phyloP scores from a whole-genome alignment of 2,888 invertebrate species.

The Malthinus flaveolus region DNA sequence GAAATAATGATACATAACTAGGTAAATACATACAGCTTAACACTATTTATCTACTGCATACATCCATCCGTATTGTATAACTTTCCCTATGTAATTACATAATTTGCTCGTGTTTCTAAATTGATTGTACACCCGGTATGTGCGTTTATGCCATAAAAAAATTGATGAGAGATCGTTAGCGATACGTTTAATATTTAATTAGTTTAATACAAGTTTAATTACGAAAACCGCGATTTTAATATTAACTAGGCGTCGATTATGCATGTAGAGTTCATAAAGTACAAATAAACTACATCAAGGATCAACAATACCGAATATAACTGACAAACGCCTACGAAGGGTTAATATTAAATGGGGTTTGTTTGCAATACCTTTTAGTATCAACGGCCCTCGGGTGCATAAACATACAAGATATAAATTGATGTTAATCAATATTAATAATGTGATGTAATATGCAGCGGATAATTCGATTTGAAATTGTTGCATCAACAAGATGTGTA shows the following conservation, averaged over 20 bases:
- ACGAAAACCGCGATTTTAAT: constrained; percentile 21
- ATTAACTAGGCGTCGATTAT: constrained; percentile 26
- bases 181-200: neutral
- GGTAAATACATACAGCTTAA: no score
- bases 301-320: constrained; percentile 26
- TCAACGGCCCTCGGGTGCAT: constrained; percentile 34
- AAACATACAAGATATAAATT: constrained; percentile 47
- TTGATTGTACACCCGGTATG: no score
- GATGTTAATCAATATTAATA: constrained; percentile 53
- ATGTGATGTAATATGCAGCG: constrained; percentile 32
- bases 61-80: no score
- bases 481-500: no score
- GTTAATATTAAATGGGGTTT: constrained; percentile 49
- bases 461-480: no score
- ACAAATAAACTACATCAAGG: constrained; percentile 32
- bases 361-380: constrained; percentile 48
- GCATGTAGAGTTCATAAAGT: constrained; percentile 17
- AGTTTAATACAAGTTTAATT: constrained; percentile 20
- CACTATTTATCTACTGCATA: no score
- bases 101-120: no score
- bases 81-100: no score
- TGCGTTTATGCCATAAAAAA: no score
- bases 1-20: constrained; percentile 13
- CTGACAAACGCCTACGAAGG: constrained; percentile 31
- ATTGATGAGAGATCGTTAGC: no score